These are phyloP conservation scores for Dendrolimus kikuchii DNA, from an alignment of 1,140 invertebrate species.

Conservation along the genomic window DNA sequence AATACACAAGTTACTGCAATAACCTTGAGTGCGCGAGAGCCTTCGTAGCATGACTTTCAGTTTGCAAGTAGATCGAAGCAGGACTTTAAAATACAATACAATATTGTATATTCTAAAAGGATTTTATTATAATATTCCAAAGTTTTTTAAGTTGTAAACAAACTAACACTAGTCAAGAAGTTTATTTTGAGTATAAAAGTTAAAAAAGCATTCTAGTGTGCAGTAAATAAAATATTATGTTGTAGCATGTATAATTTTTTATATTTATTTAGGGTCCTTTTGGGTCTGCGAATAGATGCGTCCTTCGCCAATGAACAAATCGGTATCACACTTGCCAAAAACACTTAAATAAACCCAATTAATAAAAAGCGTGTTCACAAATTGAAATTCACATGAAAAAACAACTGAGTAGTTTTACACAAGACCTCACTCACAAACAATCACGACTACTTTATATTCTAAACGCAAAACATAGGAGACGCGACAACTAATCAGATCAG, in stretches of 20 bases:
- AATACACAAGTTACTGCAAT: slow-evolving; percentile 38
- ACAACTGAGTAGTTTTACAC: slow-evolving; percentile 39
- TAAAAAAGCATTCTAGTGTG: no score
- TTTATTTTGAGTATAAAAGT: no score
- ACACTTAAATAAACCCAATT: slow-evolving; percentile 29
- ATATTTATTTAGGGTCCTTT: slow-evolving; percentile 3
- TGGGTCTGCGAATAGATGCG: slow-evolving; percentile 9
- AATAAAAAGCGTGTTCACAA: slow-evolving; percentile 20
- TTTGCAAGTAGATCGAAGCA: slow-evolving; percentile 10
- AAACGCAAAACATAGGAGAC: slow-evolving; percentile 29
- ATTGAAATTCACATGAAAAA: slow-evolving; percentile 22
- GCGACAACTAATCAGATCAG: slow-evolving; percentile 47
- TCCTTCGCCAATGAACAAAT: slow-evolving; percentile 43
- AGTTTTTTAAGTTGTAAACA: no score
- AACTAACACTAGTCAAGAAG: no score
- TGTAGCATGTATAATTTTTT: slow-evolving; percentile 8
- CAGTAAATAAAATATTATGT: slow-evolving; percentile 8
- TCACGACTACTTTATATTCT: slow-evolving; percentile 50
- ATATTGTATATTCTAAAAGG: no score
- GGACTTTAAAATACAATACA: slow-evolving; percentile 4
- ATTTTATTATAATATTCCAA: no score
- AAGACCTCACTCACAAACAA: slow-evolving; percentile 37
- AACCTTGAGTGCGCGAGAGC: slow-evolving; percentile 35
- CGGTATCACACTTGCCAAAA: slow-evolving; percentile 31
- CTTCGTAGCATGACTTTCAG: slow-evolving; percentile 32